Base-by-base conservation (phyloP, 53 echinoderm and acorn worm genomes). In the Echinarachnius parma region DNA sequence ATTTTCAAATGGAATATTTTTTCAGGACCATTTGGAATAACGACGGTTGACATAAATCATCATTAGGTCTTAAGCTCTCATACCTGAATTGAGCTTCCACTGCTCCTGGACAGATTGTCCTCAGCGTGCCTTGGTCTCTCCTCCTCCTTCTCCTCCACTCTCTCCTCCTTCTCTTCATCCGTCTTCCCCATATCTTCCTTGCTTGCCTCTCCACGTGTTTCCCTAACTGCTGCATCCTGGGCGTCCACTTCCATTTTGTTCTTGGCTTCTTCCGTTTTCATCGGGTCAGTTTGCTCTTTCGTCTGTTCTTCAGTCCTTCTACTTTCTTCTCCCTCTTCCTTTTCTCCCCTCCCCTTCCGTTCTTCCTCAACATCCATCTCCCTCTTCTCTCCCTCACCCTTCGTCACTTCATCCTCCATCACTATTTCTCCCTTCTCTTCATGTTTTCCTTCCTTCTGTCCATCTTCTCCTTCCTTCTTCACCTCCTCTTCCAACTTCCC, bases 71-170 rank as follows among this genome's bases (percentile, higher is more conserved):
- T n/a, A n/a, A n/a, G n/a, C n/a, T n/a, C n/a, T n/a, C n/a, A n/a
- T n/a, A n/a, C n/a, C 64, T 64, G 64, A 33, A 78, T 78, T 11
- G 78, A 78, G 42, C 78, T 78, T 1, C 78, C 78, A 37, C 78
- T 78, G 55, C 78, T 78, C 28, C 78, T 63, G 19, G 78, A 78
- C n/a, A 78, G 7, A 33, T 78, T 78, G 35, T 78, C 78, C n/a
- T 78, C 78, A 52, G 78, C 78, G 25, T 78, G 56, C 26, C 78
- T 50, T 4, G 72, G 61, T 49, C 28, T 47, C 32, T 59, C 59
- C 23, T 69, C 58, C 3, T n/a, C 4, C 31, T 68, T 60, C 44
- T 59, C 53, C 35, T 19, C 53, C 13, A 34, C 45, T 4, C 20
- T 46, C n/a, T 64, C 69, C 33, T 7, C 48, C 5, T 9, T 19